Conservation (phyloP, 2,888 invertebrate species). For the Caenorhabditis macrosperma region DNA sequence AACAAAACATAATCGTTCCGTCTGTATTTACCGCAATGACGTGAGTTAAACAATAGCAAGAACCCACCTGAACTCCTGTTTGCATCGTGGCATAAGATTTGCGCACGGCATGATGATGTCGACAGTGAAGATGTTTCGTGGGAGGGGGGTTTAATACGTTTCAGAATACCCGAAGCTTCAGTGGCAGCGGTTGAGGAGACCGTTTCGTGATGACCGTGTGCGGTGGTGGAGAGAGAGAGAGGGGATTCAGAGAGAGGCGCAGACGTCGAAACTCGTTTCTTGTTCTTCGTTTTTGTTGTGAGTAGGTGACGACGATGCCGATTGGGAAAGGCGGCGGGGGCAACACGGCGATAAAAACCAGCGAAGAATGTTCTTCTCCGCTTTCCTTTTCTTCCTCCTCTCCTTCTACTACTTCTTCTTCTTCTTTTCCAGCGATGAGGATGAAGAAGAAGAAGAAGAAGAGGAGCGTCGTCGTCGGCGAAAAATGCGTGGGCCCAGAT, state of each 20-base stretch:
- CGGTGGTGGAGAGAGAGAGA: slow-evolving; percentile 8
- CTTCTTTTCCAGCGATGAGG: slow-evolving; percentile 2
- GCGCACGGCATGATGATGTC: slow-evolving; percentile 58
- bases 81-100: slow-evolving; percentile 63
- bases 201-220: slow-evolving; percentile 27
- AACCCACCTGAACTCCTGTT: slow-evolving; percentile 55
- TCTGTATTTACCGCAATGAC: slow-evolving; percentile 13
- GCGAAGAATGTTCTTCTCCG: slow-evolving; percentile 32
- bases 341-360: slow-evolving; percentile 36
- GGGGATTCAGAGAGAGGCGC: slow-evolving; percentile 10
- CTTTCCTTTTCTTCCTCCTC: slow-evolving; percentile 11
- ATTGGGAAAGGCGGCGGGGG: slow-evolving; percentile 29
- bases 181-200: too few species aligned
- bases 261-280: slow-evolving; percentile 34
- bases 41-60: background rate
- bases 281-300: slow-evolving; percentile 41
- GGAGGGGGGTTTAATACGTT: too few species aligned
- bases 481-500: slow-evolving; percentile 50
- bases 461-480: background rate
- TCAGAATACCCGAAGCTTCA: background rate
- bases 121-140: background rate
- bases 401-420: slow-evolving; percentile 8
- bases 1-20: background rate
- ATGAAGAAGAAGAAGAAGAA: slow-evolving; percentile 19
- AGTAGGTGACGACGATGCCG: slow-evolving; percentile 25